phyloP scores from a whole-genome alignment of 2,797 vertebrate species.

The Denticeps clupeoides region DNA sequence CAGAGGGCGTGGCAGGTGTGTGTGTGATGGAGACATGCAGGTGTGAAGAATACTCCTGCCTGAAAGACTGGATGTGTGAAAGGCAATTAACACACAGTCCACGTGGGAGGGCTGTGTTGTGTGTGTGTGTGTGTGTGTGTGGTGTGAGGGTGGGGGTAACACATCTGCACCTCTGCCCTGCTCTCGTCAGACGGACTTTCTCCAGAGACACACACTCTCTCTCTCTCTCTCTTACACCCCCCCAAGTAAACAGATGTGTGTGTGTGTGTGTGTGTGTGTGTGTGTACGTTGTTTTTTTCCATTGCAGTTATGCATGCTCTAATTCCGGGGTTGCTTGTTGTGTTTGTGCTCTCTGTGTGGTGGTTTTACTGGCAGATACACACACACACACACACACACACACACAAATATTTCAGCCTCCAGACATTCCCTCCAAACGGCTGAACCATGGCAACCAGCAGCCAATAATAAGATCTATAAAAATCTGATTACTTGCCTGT shows the following conservation, averaged over 20 bases:
- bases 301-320: too few species aligned
- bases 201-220: too few species aligned
- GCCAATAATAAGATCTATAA: constrained; percentile 24
- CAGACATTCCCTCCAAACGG: constrained; percentile 1
- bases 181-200: too few species aligned
- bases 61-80: constrained; percentile 25
- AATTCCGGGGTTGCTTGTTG: too few species aligned
- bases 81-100: constrained; percentile 26
- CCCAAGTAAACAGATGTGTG: background rate
- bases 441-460: constrained; percentile 19
- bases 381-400: background rate
- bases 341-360: too few species aligned
- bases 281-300: too few species aligned
- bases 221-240: background rate
- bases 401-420: background rate
- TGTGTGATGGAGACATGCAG: constrained; percentile 23
- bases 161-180: too few species aligned
- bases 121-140: background rate
- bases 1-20: too few species aligned
- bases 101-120: constrained; percentile 8
- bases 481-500: constrained; percentile 12
- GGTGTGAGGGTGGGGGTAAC: constrained; percentile 6
- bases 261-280: too few species aligned
- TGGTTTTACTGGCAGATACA: too few species aligned
- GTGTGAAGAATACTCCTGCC: constrained; percentile 27